Evolutionary conservation across 2,113 vertebrate genomes (phyloP).

Genomic region (Leiothrix lutea): DNA sequence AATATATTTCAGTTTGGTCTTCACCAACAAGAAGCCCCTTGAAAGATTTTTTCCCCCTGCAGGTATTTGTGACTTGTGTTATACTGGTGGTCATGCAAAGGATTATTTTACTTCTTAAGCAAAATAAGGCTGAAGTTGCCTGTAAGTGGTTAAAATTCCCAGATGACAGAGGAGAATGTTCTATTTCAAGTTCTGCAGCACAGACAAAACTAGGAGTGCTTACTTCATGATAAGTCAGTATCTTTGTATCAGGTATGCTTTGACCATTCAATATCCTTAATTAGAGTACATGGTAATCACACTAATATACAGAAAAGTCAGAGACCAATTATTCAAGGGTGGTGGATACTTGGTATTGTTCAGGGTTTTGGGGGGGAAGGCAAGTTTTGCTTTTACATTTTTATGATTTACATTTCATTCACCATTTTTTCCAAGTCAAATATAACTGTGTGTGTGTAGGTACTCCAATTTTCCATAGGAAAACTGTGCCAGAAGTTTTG

Average conservation of each 20-base stretch:
- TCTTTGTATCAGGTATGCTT: neutral
- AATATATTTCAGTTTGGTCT: neutral
- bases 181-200: neutral
- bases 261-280: neutral
- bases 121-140: neutral
- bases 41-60: neutral
- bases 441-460: neutral
- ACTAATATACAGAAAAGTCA: neutral
- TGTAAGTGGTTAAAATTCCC: neutral
- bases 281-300: neutral
- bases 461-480: neutral
- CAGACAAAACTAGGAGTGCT: neutral
- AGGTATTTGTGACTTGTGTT: neutral
- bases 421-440: neutral
- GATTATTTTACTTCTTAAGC: neutral
- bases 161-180: neutral
- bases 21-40: conserved; percentile 78
- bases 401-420: neutral
- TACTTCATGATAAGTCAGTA: neutral
- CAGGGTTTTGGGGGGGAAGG: neutral
- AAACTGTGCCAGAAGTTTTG: neutral
- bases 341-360: neutral
- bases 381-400: neutral
- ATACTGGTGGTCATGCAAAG: neutral
- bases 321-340: neutral